Conservation (phyloP, 2,797 vertebrate species). For the Kryptopterus vitreolus region DNA sequence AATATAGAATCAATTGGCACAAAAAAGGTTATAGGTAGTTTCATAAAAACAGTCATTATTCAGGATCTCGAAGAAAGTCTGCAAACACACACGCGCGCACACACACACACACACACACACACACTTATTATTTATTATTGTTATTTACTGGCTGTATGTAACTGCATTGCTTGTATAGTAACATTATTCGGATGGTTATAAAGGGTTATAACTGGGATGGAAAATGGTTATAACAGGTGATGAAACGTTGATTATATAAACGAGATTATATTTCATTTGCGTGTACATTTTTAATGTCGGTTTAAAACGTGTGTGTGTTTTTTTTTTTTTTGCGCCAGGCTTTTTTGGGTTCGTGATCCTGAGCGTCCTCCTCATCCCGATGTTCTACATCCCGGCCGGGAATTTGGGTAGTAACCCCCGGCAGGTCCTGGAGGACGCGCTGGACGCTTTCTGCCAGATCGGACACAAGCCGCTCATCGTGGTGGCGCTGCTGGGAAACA, state of each 20-base stretch:
- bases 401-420: conserved; percentile 78
- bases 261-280: no score
- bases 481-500: conserved; percentile 86
- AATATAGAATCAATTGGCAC: no score
- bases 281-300: not conserved
- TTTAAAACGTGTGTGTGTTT: not conserved
- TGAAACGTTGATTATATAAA: no score
- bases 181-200: not conserved
- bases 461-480: conserved; percentile 81
- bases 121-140: no score
- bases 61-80: no score
- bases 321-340: conserved; percentile 66
- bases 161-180: not conserved
- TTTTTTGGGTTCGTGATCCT: conserved; percentile 89
- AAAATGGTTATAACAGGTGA: no score
- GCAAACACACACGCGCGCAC: no score
- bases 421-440: conserved; percentile 79
- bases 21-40: no score
- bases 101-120: no score
- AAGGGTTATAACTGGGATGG: no score
- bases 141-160: no score
- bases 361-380: conserved; percentile 85
- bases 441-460: conserved; percentile 93
- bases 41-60: no score
- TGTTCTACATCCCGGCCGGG: conserved; percentile 85